A percentile compares a stretch with the other conserved stretches of the same genome.
Conservation (phyloP, 2,113 vertebrate genomes). For the Chaetorhynchus papuensis region DNA sequence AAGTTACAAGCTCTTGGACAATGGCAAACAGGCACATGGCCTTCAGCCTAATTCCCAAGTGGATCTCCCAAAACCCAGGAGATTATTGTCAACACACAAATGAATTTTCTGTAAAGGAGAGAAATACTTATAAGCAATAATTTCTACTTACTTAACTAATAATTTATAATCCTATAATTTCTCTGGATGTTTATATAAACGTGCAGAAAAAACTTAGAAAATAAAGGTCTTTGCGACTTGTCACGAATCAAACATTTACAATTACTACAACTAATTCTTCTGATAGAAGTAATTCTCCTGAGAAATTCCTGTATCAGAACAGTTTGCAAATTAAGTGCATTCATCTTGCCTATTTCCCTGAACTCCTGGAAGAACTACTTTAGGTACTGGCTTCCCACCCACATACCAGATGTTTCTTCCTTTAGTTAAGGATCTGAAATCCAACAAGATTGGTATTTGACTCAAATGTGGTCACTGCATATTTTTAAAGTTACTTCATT, state of each 20-base stretch:
- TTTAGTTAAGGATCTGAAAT: not conserved
- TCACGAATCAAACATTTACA: not conserved
- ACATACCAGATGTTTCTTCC: slow-evolving; percentile 14
- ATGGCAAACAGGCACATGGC: accelerated
- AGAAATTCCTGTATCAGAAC: not conserved
- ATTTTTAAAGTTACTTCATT: slow-evolving; percentile 22
- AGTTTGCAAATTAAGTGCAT: not conserved
- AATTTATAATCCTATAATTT: not conserved
- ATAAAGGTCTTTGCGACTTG: not conserved
- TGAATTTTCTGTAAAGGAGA: not conserved
- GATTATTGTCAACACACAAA: not conserved
- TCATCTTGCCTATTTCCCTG: not conserved
- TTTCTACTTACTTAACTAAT: not conserved
- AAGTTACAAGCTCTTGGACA: not conserved
- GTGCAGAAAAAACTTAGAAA: not conserved
- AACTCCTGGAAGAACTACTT: not conserved
- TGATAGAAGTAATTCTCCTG: not conserved
- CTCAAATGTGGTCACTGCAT: slow-evolving; percentile 6
- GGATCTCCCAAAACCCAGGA: not conserved
- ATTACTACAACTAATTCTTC: not conserved
- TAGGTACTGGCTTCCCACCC: not conserved
- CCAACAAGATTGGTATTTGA: not conserved
- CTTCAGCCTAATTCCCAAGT: not conserved
- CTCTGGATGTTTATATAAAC: not conserved
- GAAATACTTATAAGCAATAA: not conserved